Evolutionary conservation across 37 sponge, comb jelly and placozoan species (phyloP).

Genomic region (Chondrilla cf. caribensis): DNA sequence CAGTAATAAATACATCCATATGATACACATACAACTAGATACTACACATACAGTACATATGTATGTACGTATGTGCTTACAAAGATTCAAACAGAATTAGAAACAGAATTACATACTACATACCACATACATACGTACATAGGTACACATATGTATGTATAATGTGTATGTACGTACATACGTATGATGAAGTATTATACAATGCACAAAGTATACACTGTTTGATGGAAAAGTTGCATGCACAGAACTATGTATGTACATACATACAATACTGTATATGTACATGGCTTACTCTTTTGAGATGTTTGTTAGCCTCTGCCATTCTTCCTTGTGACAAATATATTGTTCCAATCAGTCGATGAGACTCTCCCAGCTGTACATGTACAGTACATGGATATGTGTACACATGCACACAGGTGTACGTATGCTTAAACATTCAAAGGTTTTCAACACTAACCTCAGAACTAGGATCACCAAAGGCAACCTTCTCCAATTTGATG

Average conservation of each 20-base stretch:
- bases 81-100: not conserved
- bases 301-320: slow-evolving; percentile 5
- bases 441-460: not conserved
- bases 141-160: not conserved
- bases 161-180: not conserved
- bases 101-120: no score
- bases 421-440: no score
- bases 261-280: not conserved
- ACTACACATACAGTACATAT: not conserved
- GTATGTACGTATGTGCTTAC: not conserved
- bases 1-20: not conserved
- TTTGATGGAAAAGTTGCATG: no score
- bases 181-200: not conserved
- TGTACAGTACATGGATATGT: no score
- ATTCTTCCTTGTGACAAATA: slow-evolving; percentile 1
- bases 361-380: slow-evolving; percentile 11
- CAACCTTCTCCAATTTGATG: not conserved
- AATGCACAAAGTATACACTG: no score
- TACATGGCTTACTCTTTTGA: not conserved
- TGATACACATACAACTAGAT: not conserved
- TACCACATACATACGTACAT: no score
- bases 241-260: no score
- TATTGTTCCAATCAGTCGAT: slow-evolving; percentile 5
- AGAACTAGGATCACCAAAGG: slow-evolving; percentile 17
- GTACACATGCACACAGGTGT: no score